A percentile compares a stretch with the other conserved stretches of the same genome.
Evolutionary conservation across 2,797 vertebrate genomes (phyloP).

Genomic region (Spheniscus humboldti): DNA sequence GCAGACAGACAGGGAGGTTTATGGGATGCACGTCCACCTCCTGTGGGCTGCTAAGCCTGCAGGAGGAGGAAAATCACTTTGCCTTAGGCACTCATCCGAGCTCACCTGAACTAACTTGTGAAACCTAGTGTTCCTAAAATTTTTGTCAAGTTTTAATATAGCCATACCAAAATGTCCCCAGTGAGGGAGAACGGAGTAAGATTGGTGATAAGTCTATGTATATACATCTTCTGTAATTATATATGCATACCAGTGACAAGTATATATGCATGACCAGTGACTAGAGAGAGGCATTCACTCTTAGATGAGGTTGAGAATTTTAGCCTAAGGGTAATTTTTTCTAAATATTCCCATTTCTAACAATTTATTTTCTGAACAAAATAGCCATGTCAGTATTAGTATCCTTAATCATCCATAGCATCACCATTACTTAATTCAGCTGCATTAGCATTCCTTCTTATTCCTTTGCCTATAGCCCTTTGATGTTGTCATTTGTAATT

Average conservation of each 20-base stretch:
- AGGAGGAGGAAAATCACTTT: background rate
- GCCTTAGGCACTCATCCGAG: background rate
- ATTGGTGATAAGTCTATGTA: background rate
- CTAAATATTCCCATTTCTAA: background rate
- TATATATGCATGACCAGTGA: background rate
- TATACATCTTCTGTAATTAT: background rate
- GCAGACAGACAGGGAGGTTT: background rate
- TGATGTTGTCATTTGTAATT: background rate
- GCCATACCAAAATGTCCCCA: background rate
- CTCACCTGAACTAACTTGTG: background rate
- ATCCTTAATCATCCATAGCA: background rate
- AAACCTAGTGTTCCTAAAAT: background rate
- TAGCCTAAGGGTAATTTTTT: background rate
- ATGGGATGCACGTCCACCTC: rapidly evolving
- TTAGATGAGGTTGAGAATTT: background rate
- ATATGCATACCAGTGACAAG: background rate
- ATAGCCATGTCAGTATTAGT: background rate
- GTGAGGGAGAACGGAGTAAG: background rate
- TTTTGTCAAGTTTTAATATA: background rate
- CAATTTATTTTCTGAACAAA: background rate
- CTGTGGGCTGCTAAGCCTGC: background rate
- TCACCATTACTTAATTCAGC: background rate
- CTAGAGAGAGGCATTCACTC: background rate
- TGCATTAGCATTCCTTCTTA: background rate
- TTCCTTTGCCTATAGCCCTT: background rate